Percentiles rank a stretch among this genome's conserved stretches.
Conservation (phyloP, 2,888 invertebrate genomes). For the Caenorhabditis zanzibari region DNA sequence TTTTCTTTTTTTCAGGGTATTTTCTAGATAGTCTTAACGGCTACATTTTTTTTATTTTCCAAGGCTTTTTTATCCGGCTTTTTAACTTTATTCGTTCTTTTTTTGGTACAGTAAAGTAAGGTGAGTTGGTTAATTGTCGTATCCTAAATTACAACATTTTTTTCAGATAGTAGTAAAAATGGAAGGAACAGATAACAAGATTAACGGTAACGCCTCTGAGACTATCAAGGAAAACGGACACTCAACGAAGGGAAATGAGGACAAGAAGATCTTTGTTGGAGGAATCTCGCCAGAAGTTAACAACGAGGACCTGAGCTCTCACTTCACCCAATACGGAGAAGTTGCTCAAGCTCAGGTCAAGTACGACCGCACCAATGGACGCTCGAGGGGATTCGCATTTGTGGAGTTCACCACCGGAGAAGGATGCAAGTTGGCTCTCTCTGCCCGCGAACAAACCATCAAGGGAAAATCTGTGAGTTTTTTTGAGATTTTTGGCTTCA, state of each 20-base stretch:
- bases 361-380: slow-evolving; percentile 82
- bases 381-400: slow-evolving; percentile 83
- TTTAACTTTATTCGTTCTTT: slow-evolving; percentile 66
- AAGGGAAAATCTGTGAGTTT: slow-evolving; percentile 78
- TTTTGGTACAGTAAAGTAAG: slow-evolving; percentile 69
- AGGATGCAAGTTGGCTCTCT: slow-evolving; percentile 80
- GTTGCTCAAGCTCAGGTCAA: slow-evolving; percentile 83
- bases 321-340: slow-evolving; percentile 83
- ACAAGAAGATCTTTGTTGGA: slow-evolving; percentile 84
- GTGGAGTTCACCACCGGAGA: slow-evolving; percentile 83
- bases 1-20: slow-evolving; percentile 75
- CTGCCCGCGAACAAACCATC: slow-evolving; percentile 81
- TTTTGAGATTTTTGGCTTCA: neutral
- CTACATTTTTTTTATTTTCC: slow-evolving; percentile 72
- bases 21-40: slow-evolving; percentile 77
- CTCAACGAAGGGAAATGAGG: slow-evolving; percentile 78
- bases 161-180: slow-evolving; percentile 67
- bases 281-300: slow-evolving; percentile 83
- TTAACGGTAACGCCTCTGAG: slow-evolving; percentile 72
- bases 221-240: slow-evolving; percentile 76
- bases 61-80: slow-evolving; percentile 70
- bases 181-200: slow-evolving; percentile 76
- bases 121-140: slow-evolving; percentile 45
- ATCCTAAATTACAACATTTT: neutral
- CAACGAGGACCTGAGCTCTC: slow-evolving; percentile 81